Base-by-base conservation (phyloP, 1,140 invertebrate species). In the Globodera rostochiensis region DNA sequence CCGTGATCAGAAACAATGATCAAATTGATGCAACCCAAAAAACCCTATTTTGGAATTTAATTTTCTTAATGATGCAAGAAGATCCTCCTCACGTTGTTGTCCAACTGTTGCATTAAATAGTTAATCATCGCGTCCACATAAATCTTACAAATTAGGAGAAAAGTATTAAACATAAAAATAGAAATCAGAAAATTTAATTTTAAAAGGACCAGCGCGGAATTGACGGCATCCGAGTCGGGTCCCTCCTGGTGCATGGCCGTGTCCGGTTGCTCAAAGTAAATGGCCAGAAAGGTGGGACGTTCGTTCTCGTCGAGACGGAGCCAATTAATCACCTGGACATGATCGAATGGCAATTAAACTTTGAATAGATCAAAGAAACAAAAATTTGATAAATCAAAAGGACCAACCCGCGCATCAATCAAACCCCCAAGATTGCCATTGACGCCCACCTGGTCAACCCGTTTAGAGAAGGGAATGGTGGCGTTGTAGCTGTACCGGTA, bases 231-330 rank as follows among this genome's bases (percentile, higher is more conserved):
- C 19, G 77, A 86, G 15, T 86, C 85, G 4, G 85, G 86, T 2
- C 74, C 77, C 50, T 85, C 83, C 21, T 53, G 73, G 53, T 86
- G 85, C 15, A 90, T 93, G 81, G 91, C 90, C 9, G 90, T 88
- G 88, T 94, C 94, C 2, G 94, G 94, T 87, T 94, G 93, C 85
- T 94, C 92, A 84, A 94, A 93, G 87, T 95, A 94, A 21, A 94
- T 64, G 85, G 93, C 91, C 11, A 94, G 3, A 92, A 92, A 92
- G 70, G 80, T 19, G 15, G 86, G 86, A 5, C 87, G 83, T 64
- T 85, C 78, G 50, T 88, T 92, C 49, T 80, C 88, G 0, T 91
- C 88, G 84, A 93, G 84, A n/a, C 88, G 88, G 73, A 95, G 92
- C 94, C 94, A 94, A 0, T 91, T 90, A 9, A 85, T 85, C 67